Conservation (phyloP, 2,888 invertebrate species). For the Epirrhoe tristata region DNA sequence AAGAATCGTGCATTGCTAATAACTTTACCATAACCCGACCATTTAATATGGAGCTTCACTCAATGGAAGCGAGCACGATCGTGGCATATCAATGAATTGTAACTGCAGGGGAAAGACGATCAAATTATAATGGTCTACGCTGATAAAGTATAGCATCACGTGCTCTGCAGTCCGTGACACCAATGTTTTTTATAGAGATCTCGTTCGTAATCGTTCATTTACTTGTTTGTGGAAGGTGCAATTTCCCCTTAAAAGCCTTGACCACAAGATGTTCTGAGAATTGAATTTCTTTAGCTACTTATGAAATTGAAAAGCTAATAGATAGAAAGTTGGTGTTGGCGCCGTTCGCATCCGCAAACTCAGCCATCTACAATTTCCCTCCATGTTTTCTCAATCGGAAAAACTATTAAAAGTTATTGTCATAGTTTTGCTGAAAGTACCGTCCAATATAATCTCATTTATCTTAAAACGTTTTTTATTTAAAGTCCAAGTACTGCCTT, state of each 20-base stretch:
- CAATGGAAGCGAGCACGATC: slow-evolving; percentile 48
- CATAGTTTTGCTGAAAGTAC: slow-evolving; percentile 4
- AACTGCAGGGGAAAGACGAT: slow-evolving; percentile 49
- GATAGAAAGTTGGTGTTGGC: slow-evolving; percentile 39
- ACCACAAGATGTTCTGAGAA: slow-evolving; percentile 30
- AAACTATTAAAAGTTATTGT: slow-evolving; percentile 25
- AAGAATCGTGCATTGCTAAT: slow-evolving; percentile 70
- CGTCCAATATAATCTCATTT: slow-evolving; percentile 17
- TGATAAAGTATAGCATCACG: slow-evolving; percentile 63
- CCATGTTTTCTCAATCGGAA: slow-evolving; percentile 40
- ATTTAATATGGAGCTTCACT: slow-evolving; percentile 51
- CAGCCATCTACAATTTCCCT: slow-evolving; percentile 32
- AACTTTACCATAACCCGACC: slow-evolving; percentile 54
- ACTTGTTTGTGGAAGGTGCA: slow-evolving; percentile 45
- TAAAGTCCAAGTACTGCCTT: no score
- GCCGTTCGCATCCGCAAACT: slow-evolving; percentile 29
- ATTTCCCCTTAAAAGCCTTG: slow-evolving; percentile 33
- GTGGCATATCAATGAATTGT: slow-evolving; percentile 50
- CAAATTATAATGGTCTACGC: slow-evolving; percentile 52
- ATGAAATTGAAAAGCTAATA: slow-evolving; percentile 37
- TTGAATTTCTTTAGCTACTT: slow-evolving; percentile 20
- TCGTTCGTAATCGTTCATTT: slow-evolving; percentile 54
- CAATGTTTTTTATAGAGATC: slow-evolving; percentile 61
- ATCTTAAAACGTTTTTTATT: no score
- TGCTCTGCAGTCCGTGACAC: slow-evolving; percentile 73